Evolutionary conservation across 2,113 vertebrate genomes (phyloP), one percentile per base, ranked within the genome.

Genomic region (Heterotis niloticus): DNA sequence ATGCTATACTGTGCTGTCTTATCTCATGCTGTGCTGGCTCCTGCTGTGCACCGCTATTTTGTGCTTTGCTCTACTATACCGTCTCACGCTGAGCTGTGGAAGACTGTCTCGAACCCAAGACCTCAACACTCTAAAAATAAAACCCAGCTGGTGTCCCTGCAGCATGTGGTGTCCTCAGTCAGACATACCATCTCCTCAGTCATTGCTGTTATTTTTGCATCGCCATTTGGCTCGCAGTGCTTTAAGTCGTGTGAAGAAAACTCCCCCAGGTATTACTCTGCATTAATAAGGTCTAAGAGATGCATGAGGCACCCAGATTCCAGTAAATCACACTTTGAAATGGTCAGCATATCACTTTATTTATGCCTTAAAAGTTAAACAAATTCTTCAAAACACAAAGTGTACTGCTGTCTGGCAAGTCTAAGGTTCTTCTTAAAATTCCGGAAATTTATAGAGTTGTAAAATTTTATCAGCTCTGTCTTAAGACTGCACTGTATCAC

Each of bases 91-190:
- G 59, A 62, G 18, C 18, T 4, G 13, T 62, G 13, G 34, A 44
- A 44, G 34, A 0, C 60, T 20, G 14, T 20, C 34, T 44, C 60
- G 4, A 20, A 62, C 60, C 14, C 60, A 62, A 16, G 72, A 75
- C 56, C 54, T 75, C 72, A 75, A 17, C 16, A 24, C 3, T 84
- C 80, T 91, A 91, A 83, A 90, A 91, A 92, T 92, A 91, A 79
- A 88, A 81, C 76, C 72, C 89, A 89, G 87, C 89, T 91, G 87
- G 80, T 44, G 34, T 44, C 83, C 66, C 1, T 28, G 67, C 78
- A 83, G 77, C 87, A 83, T 82, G 84, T 85, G 83, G 84, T 83
- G 52, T 44, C 51, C 75, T 64, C 44, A 65, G 17, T 72, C 64
- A 18, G 10, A 71, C 20, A 71, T 71, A 56, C 56, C 54, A 44